Conservation (phyloP, 2,113 vertebrate genomes). For the Xiphophorus couchianus region DNA sequence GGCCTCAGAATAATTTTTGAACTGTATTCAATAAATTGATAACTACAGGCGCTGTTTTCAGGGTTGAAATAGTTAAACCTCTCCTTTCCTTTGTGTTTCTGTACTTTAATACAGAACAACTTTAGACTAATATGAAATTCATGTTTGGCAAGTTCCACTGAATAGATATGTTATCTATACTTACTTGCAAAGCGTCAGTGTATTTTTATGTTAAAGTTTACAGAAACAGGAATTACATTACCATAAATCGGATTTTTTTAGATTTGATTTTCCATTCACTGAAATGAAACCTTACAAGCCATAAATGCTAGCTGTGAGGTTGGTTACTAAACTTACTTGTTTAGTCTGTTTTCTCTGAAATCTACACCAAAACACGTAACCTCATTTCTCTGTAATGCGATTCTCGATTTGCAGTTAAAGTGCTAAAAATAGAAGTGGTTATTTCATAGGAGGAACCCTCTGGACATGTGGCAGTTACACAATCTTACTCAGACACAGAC, state of each 20-base stretch:
- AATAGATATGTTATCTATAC: background rate
- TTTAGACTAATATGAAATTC: background rate
- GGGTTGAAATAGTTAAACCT: background rate
- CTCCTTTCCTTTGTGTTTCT: background rate
- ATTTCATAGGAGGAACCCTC: constrained; percentile 20
- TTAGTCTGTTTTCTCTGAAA: background rate
- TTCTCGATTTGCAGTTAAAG: constrained; percentile 32
- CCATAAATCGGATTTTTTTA: no score
- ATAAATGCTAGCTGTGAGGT: background rate
- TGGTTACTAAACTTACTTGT: background rate
- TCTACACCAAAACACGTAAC: constrained; percentile 7
- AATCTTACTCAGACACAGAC: constrained; percentile 42
- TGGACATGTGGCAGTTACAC: constrained; percentile 45
- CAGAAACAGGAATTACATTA: background rate
- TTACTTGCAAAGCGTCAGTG: background rate
- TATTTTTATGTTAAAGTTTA: background rate
- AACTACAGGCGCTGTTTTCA: background rate
- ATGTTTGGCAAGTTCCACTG: background rate
- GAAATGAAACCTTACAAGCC: background rate
- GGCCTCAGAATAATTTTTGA: background rate
- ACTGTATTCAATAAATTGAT: background rate
- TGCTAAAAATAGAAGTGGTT: constrained; percentile 51
- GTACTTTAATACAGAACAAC: background rate
- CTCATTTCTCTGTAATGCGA: constrained; percentile 12
- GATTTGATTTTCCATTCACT: background rate